Percentiles rank a stretch among this genome's conserved stretches.
phyloP scores from a whole-genome alignment of 1,140 invertebrate species.

The Saccostrea echinata region DNA sequence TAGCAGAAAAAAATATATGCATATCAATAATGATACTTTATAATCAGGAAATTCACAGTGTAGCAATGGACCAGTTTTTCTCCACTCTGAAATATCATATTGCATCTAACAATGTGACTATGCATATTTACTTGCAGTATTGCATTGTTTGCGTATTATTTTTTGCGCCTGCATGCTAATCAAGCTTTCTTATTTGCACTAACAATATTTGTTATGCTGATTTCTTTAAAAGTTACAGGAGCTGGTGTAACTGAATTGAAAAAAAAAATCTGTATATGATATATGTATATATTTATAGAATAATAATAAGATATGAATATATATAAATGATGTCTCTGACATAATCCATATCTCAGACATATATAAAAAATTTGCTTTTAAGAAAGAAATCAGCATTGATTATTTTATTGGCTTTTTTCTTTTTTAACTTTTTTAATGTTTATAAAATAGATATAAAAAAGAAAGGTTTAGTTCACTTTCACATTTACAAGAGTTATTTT shows the following conservation, averaged over 20 bases:
- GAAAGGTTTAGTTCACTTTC: no score
- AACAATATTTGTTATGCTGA: background rate
- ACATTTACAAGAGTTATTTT: no score
- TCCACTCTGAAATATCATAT: background rate
- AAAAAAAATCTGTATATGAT: no score
- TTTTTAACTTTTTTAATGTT: no score
- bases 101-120: background rate
- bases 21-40: background rate
- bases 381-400: no score
- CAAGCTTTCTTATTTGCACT: background rate
- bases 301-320: no score
- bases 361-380: no score
- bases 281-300: no score
- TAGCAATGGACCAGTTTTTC: background rate
- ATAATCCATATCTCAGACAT: no score
- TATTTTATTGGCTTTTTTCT: no score
- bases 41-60: conserved; percentile 2
- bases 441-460: no score
- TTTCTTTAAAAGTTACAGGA: background rate
- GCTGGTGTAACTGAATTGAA: background rate
- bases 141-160: background rate
- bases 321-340: no score
- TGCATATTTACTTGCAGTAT: background rate
- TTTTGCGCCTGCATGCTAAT: background rate
- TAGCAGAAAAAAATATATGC: background rate